Conservation (phyloP, 2,888 invertebrate genomes). For the Agrilus cyanescens region DNA sequence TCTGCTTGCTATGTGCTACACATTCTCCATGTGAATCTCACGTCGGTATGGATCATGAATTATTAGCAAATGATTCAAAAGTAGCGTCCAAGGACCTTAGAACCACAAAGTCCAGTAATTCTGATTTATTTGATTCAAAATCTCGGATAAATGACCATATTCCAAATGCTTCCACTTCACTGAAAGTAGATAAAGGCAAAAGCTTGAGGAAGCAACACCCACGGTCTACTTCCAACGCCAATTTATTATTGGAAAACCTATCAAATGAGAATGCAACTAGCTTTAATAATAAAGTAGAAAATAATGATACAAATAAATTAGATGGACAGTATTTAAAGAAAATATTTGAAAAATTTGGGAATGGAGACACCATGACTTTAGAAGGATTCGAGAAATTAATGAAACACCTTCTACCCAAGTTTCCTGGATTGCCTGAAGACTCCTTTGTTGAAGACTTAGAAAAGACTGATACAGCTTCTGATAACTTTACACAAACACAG, state of each 20-base stretch:
- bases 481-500: no score
- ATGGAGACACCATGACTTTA: constrained; percentile 50
- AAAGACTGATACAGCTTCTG: no score
- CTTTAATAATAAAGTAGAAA: constrained; percentile 12
- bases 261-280: constrained; percentile 12
- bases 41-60: constrained; percentile 26
- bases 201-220: constrained; percentile 6
- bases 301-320: constrained; percentile 21
- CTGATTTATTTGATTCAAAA: no score
- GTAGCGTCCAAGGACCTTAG: constrained; percentile 10
- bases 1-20: constrained; percentile 68
- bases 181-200: no score
- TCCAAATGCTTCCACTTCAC: no score
- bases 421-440: no score
- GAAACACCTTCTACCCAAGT: constrained; percentile 25
- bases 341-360: constrained; percentile 56
- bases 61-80: no score
- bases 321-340: constrained; percentile 51
- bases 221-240: constrained; percentile 14
- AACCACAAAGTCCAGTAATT: constrained; percentile 10
- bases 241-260: constrained; percentile 12
- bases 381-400: constrained; percentile 60
- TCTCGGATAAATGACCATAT: no score
- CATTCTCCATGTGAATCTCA: constrained; percentile 67
- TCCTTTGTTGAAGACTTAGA: no score